Conservation (phyloP, 2,888 invertebrate genomes). For the Scaptomyza flava region DNA sequence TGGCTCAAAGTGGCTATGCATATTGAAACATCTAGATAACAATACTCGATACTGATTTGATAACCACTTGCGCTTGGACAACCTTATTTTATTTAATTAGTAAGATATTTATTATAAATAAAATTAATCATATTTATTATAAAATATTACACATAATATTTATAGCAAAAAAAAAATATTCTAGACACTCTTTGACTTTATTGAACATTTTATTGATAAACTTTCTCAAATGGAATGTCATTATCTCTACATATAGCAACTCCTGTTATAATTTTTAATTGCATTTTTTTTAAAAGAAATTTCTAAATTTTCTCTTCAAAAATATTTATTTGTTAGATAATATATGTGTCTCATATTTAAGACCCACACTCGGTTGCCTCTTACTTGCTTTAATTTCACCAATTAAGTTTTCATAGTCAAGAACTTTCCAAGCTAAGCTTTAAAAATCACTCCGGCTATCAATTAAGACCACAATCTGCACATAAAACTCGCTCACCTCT, state of each 20-base stretch:
- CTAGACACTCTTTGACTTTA: neutral
- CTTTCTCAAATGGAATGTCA: neutral
- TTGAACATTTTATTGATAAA: neutral
- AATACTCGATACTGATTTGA: neutral
- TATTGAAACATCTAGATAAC: neutral
- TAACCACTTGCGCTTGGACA: neutral
- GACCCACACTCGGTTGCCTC: too few species aligned
- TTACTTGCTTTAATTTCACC: neutral
- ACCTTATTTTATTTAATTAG: too few species aligned
- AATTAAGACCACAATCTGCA: slow-evolving; percentile 45
- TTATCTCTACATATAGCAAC: neutral
- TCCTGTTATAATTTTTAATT: neutral
- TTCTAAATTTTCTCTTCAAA: neutral
- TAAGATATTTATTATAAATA: too few species aligned
- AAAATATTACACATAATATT: too few species aligned
- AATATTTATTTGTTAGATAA: neutral
- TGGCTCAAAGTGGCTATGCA: slow-evolving; percentile 11
- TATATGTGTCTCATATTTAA: too few species aligned
- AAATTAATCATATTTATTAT: too few species aligned
- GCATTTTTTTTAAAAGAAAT: neutral
- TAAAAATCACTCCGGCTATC: slow-evolving; percentile 1
- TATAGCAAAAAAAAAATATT: too few species aligned
- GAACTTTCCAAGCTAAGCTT: slow-evolving; percentile 8
- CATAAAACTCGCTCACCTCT: slow-evolving; percentile 50
- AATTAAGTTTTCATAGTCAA: slow-evolving; percentile 32